Evolutionary conservation across 2,113 vertebrate genomes (phyloP), one percentile per base, ranked within the genome.

Genomic region (Dasyprocta punctata): DNA sequence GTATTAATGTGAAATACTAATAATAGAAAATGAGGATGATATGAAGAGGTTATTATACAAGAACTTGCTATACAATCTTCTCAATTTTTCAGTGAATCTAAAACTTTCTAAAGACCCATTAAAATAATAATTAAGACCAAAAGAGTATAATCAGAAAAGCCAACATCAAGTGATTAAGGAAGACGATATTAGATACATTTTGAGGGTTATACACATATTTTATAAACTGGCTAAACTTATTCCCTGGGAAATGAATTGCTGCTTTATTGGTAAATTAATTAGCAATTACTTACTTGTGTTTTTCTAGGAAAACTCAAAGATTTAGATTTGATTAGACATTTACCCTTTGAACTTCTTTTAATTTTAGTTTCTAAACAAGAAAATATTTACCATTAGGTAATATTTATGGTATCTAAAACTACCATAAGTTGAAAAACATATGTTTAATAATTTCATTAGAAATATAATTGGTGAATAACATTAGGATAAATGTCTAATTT

Each of bases 161-260:
- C 6, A 69, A 47, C 14, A 30, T 81, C 44, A 30, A 61, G 10
- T 52, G 7, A 80, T 52, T 89, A 67, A 80, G 7, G 26, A 69
- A 73, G 54, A 90, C 69, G 22, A 58, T 30, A 58, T 47, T 38
- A 65, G 24, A 36, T 14, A 61, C 80, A 92, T 71, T 77, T 90
- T 61, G 78, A 67, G 73, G 14, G 7, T 41, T 5, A 47, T 17
- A 20, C 87, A 38, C 5, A 16, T 96, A 92, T 78, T 95, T 97
- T 97, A 71, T 95, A 36, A 85, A 73, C 56, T 82, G 90, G 97
- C 97, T 91, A 63, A 88, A 80, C 52, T 92, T 90, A 94, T 95
- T 98, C 96, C 87, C 86, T 90, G 94, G 95, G 88, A 98, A 98
- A 98, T 97, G 93, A 98, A 97, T 98, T 95, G 56, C 96, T 96